Evolutionary conservation across 1,140 invertebrate species (phyloP).

Genomic region (Papilio polytes): DNA sequence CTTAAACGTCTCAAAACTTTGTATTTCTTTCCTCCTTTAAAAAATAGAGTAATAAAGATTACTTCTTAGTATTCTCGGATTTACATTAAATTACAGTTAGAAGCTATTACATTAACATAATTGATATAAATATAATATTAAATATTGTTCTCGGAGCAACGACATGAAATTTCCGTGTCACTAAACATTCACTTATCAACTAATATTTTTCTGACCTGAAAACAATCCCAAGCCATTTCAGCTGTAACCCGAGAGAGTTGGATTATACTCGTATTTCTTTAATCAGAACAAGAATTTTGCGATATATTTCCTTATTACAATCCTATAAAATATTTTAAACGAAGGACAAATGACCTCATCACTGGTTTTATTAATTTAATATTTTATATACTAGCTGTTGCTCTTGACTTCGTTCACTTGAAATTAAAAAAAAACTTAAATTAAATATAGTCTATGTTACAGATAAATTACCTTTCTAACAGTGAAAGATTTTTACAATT

Average conservation of each 20-base stretch:
- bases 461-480: no score
- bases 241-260: background rate
- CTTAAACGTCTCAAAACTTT: background rate
- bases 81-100: background rate
- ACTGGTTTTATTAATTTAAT: no score
- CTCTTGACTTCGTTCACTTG: no score
- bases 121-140: background rate
- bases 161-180: conserved; percentile 15
- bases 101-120: background rate
- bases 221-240: conserved; percentile 11
- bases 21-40: background rate
- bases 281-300: background rate
- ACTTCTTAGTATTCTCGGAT: background rate
- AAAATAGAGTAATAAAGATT: background rate
- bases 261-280: background rate
- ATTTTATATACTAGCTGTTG: no score
- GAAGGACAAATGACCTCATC: no score
- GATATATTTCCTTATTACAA: background rate
- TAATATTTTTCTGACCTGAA: conserved; percentile 25
- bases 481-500: no score
- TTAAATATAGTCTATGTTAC: no score
- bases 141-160: background rate
- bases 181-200: conserved; percentile 14
- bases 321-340: no score
- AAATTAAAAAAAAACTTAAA: no score